Percentiles rank a stretch among this genome's conserved stretches.
phyloP scores from a whole-genome alignment of 2,113 vertebrate species.

The Antennarius striatus region DNA sequence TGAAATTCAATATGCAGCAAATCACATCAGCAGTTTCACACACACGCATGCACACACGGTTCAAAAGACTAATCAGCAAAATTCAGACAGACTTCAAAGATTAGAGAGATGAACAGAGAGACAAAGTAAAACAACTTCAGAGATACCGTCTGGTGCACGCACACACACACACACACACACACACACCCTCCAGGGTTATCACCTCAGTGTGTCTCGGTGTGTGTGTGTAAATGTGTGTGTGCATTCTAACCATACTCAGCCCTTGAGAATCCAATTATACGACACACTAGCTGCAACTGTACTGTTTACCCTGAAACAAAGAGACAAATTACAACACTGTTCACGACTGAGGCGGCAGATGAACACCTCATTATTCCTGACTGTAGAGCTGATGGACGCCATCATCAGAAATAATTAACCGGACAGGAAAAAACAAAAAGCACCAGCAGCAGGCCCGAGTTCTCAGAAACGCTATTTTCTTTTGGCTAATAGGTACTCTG shows the following conservation, averaged over 20 bases:
- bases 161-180: slow-evolving; percentile 1
- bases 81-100: slow-evolving; percentile 54
- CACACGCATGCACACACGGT: slow-evolving; percentile 16
- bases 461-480: no score
- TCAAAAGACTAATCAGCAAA: slow-evolving; percentile 49
- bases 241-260: no score
- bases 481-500: no score
- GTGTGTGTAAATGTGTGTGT: slow-evolving; percentile 2
- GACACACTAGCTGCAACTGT: background rate
- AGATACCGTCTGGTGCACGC: slow-evolving; percentile 17
- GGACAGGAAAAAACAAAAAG: no score
- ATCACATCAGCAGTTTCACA: slow-evolving; percentile 33
- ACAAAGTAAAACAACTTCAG: slow-evolving; percentile 35
- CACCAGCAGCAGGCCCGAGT: no score
- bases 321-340: background rate
- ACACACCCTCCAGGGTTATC: slow-evolving; percentile 8
- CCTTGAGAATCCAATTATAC: background rate
- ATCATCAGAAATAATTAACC: no score
- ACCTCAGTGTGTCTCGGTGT: slow-evolving; percentile 1
- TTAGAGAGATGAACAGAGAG: slow-evolving; percentile 21
- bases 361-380: background rate
- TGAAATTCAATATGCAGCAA: slow-evolving; percentile 13
- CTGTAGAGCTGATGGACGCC: background rate
- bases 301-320: background rate
- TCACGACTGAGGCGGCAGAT: background rate